These are phyloP conservation scores for Ernsta delagoae DNA, from an alignment of 2,888 invertebrate species.

Conservation along the genomic window DNA sequence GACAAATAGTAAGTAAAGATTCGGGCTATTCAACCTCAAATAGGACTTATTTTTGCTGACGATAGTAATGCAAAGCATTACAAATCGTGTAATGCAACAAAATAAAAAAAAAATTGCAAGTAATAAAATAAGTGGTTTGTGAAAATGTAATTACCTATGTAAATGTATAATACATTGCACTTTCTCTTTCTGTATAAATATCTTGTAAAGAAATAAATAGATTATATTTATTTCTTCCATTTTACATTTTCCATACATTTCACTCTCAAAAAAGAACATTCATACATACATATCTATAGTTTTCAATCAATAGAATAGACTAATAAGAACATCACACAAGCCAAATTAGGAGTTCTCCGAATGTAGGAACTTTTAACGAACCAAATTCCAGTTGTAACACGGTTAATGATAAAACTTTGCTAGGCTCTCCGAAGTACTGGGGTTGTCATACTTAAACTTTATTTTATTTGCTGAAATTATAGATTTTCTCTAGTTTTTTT, in stretches of 20 bases:
- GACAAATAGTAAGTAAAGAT: not conserved
- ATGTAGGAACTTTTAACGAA: not conserved
- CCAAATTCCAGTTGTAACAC: constrained; percentile 5
- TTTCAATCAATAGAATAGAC: not conserved
- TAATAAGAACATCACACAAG: not conserved
- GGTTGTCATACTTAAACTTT: not conserved
- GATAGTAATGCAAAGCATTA: not conserved
- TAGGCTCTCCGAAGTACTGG: not conserved
- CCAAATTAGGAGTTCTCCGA: not conserved
- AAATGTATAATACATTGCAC: no score
- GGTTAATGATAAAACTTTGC: not conserved
- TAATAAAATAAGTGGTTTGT: no score
- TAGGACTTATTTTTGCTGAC: constrained; percentile 4
- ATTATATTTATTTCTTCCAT: no score
- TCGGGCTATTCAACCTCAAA: not conserved
- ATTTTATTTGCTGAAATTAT: no score
- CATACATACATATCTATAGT: no score
- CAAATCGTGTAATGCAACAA: not conserved
- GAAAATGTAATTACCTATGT: no score
- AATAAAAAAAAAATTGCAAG: no score
- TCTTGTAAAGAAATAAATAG: no score
- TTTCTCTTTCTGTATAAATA: no score
- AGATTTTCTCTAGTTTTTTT: no score
- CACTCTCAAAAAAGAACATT: no score
- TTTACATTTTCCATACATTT: no score